Percentiles rank a stretch among this genome's conserved stretches.
phyloP scores from a whole-genome alignment of 2,888 invertebrate genomes.

The Hipparchia semele region DNA sequence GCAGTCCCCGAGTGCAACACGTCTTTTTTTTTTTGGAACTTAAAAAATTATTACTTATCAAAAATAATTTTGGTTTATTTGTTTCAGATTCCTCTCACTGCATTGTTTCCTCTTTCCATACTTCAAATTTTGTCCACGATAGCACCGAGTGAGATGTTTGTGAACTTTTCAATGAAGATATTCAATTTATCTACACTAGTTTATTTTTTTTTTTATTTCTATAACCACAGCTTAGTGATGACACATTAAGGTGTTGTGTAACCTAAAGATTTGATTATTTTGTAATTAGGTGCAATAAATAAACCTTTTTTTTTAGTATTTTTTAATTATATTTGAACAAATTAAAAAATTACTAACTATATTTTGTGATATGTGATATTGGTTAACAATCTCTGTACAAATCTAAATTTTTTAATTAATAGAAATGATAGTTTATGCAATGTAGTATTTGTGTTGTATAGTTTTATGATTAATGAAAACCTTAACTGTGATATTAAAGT shows the following conservation, averaged over 20 bases:
- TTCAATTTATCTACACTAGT: neutral
- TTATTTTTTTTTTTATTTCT: slow-evolving; percentile 34
- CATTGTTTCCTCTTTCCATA: slow-evolving; percentile 95
- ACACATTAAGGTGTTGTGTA: neutral
- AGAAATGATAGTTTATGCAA: neutral
- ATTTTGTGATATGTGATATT: slow-evolving; percentile 23
- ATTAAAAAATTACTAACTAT: neutral
- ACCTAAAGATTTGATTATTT: neutral
- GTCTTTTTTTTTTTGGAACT: too few species aligned
- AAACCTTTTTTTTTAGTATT: neutral
- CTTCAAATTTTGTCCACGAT: slow-evolving; percentile 91
- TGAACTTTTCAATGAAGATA: neutral
- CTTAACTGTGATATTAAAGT: slow-evolving; percentile 74
- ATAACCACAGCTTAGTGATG: neutral
- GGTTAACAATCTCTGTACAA: slow-evolving; percentile 27
- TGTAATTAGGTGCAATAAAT: slow-evolving; percentile 30
- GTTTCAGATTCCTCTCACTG: slow-evolving; percentile 92
- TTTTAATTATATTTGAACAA: slow-evolving; percentile 9
- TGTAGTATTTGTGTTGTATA: slow-evolving; percentile 32
- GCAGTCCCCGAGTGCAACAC: too few species aligned
- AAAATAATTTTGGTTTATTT: slow-evolving; percentile 45
- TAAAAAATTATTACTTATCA: too few species aligned
- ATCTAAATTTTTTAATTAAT: slow-evolving; percentile 15
- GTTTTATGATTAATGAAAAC: slow-evolving; percentile 35
- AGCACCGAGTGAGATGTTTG: slow-evolving; percentile 48